Evolutionary conservation across 1,140 invertebrate genomes (phyloP).

Genomic region (Pararge aegeria): DNA sequence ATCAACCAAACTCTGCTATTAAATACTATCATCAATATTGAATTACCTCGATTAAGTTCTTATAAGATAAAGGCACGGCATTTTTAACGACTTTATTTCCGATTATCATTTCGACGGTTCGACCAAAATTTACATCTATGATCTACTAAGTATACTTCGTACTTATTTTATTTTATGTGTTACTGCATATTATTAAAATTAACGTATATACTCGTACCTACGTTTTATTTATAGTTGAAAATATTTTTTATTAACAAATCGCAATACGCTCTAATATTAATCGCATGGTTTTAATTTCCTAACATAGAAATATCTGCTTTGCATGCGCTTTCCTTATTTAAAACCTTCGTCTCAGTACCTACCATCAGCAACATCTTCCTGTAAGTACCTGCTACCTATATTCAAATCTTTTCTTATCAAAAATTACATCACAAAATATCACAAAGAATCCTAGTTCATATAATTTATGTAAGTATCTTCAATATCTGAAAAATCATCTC

Average conservation of each 20-base stretch:
- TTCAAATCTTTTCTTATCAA: conserved; percentile 17
- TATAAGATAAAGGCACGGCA: conserved; percentile 18
- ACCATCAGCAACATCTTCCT: conserved; percentile 18
- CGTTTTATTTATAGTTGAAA: background rate
- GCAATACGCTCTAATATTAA: conserved; percentile 22
- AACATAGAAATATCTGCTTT: conserved; percentile 22
- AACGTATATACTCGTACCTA: background rate
- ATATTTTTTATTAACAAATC: background rate
- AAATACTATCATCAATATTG: conserved; percentile 27
- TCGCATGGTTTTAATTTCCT: conserved; percentile 20
- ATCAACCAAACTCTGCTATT: conserved; percentile 25
- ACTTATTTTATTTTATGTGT: background rate
- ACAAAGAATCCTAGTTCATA: background rate
- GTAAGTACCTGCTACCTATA: conserved; percentile 32
- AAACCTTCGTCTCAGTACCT: background rate
- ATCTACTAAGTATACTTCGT: background rate
- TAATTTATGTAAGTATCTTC: conserved; percentile 15
- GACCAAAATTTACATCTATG: background rate
- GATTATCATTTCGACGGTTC: background rate
- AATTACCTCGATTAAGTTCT: conserved; percentile 22
- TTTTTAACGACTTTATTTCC: background rate
- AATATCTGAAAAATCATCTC: background rate
- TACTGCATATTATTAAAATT: background rate
- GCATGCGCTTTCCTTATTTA: conserved; percentile 16
- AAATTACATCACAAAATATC: conserved; percentile 4